A percentile compares a stretch with the other conserved stretches of the same genome.
These are phyloP conservation scores for Styela clava DNA, from an alignment of 23 tunicate genomes.

Conservation along the genomic window DNA sequence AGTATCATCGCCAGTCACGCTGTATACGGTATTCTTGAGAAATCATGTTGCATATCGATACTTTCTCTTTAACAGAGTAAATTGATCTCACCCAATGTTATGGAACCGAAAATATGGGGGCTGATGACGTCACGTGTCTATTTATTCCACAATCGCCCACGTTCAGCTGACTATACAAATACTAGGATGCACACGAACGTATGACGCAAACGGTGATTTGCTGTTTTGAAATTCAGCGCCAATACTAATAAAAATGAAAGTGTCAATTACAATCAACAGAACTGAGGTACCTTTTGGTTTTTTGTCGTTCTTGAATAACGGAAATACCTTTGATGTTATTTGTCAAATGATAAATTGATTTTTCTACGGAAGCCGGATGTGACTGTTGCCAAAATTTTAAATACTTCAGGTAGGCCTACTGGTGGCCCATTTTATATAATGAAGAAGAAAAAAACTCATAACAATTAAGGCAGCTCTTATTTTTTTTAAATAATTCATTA, in stretches of 20 bases:
- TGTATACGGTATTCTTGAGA: no score
- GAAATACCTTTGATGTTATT: not conserved
- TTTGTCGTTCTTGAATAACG: not conserved
- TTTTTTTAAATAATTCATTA: no score
- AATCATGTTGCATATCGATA: not conserved
- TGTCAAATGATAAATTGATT: not conserved
- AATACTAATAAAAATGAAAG: not conserved
- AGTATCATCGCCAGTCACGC: no score
- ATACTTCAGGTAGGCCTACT: no score
- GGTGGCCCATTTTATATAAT: no score
- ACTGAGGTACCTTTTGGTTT: no score
- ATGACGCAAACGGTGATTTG: not conserved
- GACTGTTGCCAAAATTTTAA: no score
- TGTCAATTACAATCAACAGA: not conserved
- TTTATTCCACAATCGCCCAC: not conserved
- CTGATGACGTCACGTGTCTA: not conserved
- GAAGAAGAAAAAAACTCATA: no score
- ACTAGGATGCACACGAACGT: not conserved
- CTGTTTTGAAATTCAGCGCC: not conserved
- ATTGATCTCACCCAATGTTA: not conserved
- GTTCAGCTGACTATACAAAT: not conserved
- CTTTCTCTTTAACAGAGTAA: not conserved
- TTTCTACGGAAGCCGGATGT: not conserved
- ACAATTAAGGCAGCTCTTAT: no score
- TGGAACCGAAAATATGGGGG: not conserved